Percentiles rank a stretch among this genome's conserved stretches.
Conservation (phyloP, 2,113 vertebrate species). For the Pluvianellus socialis region DNA sequence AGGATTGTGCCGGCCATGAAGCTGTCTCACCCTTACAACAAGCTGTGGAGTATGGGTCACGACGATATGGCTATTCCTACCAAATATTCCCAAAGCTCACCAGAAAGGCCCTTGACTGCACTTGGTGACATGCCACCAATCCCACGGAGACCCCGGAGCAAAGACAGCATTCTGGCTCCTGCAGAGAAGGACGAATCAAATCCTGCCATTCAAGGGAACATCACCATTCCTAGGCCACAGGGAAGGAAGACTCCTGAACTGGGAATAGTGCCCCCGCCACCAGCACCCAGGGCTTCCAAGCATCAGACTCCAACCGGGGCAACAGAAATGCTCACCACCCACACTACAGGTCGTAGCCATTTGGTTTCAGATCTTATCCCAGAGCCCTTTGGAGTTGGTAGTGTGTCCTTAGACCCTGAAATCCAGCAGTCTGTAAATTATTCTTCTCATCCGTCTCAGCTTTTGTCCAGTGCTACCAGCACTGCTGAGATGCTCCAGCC, state of each 20-base stretch:
- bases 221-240: constrained; percentile 93
- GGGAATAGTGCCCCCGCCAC: constrained; percentile 83
- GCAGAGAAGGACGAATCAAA: constrained; percentile 56
- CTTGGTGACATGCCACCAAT: constrained; percentile 55
- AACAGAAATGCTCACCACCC: constrained; percentile 4
- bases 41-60: constrained; percentile 83
- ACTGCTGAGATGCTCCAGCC: constrained; percentile 77
- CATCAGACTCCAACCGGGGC: constrained; percentile 39
- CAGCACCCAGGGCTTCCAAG: constrained; percentile 76
- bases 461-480: neutral
- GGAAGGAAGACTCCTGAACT: constrained; percentile 91
- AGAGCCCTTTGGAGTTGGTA: constrained; percentile 49
- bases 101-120: constrained; percentile 66
- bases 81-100: constrained; percentile 68
- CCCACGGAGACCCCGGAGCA: constrained; percentile 55
- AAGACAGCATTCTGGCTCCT: constrained; percentile 44
- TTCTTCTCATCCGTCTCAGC: neutral
- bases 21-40: constrained; percentile 84
- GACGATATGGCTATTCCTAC: constrained; percentile 78
- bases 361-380: constrained; percentile 48
- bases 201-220: constrained; percentile 70
- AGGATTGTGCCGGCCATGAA: constrained; percentile 81
- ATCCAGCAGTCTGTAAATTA: constrained; percentile 66
- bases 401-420: constrained; percentile 65
- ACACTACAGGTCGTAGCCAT: neutral